Percentiles rank a stretch among this genome's conserved stretches.
Conservation (phyloP, 2,113 vertebrate genomes). For the Chitala chitala region DNA sequence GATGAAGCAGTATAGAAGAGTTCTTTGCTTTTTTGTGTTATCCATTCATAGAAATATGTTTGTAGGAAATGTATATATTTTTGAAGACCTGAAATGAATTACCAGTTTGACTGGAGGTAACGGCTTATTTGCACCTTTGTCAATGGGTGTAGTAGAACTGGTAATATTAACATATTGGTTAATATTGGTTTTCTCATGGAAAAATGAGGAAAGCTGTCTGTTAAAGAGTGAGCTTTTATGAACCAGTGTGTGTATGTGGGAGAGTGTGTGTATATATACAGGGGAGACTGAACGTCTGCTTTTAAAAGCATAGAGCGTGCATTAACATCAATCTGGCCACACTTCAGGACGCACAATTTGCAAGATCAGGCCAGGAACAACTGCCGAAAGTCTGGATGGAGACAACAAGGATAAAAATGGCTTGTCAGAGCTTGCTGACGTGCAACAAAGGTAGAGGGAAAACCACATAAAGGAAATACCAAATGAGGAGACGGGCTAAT, state of each 20-base stretch:
- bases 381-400: conserved; percentile 36
- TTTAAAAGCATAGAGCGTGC: background rate
- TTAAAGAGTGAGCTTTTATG: conserved; percentile 16
- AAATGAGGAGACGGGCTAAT: background rate
- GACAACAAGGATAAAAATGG: conserved; percentile 41
- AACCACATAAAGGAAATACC: background rate
- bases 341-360: conserved; percentile 37
- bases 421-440: conserved; percentile 45
- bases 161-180: too few species aligned
- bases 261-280: background rate
- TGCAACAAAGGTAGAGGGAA: conserved; percentile 31
- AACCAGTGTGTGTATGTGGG: conserved; percentile 11
- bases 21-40: too few species aligned
- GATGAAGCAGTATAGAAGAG: too few species aligned
- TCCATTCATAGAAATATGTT: too few species aligned
- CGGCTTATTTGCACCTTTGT: too few species aligned
- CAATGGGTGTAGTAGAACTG: too few species aligned
- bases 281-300: background rate
- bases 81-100: too few species aligned
- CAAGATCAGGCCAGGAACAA: conserved; percentile 42
- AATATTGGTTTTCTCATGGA: too few species aligned
- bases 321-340: conserved; percentile 30
- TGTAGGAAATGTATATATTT: too few species aligned
- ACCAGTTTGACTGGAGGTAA: too few species aligned
- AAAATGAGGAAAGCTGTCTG: too few species aligned